Conservation (phyloP, 1,140 invertebrate species). For the Dendroctonus valens region DNA sequence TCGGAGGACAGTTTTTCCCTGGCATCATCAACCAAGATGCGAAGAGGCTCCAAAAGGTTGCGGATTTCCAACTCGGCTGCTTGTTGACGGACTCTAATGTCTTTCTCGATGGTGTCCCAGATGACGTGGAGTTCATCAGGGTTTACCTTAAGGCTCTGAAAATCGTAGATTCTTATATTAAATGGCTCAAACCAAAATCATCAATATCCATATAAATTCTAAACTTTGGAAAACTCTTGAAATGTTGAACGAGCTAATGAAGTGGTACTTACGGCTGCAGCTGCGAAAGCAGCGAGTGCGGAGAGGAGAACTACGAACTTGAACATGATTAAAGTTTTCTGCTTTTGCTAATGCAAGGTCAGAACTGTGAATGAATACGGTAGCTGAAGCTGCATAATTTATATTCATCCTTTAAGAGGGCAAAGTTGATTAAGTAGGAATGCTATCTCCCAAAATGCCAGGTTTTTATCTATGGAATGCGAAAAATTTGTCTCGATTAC, state of each 20-base stretch:
- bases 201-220: too few relatives aligned
- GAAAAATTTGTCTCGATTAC: background rate
- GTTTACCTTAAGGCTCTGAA: background rate
- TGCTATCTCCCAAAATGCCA: too few relatives aligned
- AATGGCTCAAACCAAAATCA: too few relatives aligned
- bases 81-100: background rate
- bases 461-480: background rate
- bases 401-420: background rate
- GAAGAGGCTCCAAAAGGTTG: background rate
- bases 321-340: background rate
- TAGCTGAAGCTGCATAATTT: background rate
- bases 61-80: background rate
- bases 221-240: too few relatives aligned
- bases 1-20: too few relatives aligned
- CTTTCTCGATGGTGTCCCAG: background rate
- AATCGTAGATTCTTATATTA: too few relatives aligned
- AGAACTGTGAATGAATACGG: too few relatives aligned
- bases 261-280: background rate
- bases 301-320: background rate
- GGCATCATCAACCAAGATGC: too few relatives aligned
- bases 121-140: background rate
- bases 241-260: too few relatives aligned
- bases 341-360: too few relatives aligned
- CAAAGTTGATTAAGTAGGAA: too few relatives aligned
- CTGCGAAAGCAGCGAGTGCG: background rate